Conservation (phyloP, 2,113 vertebrate species). For the Serilophus lunatus region DNA sequence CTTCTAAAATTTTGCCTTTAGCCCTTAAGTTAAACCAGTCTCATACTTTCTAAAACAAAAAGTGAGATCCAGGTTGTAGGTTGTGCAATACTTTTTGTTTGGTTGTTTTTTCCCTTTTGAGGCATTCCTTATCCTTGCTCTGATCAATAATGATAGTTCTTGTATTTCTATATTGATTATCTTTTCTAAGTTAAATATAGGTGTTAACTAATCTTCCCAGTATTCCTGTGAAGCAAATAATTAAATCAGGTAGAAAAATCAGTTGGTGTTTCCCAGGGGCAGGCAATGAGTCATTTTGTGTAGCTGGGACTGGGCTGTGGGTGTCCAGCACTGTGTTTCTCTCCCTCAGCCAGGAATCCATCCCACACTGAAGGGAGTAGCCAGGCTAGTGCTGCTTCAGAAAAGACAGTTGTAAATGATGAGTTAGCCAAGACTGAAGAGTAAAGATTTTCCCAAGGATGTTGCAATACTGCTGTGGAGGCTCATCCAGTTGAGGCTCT, state of each 20-base stretch:
- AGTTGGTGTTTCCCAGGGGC: background rate
- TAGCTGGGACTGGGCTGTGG: background rate
- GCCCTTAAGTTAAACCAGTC: background rate
- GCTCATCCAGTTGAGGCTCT: background rate
- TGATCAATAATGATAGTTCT: rapidly evolving
- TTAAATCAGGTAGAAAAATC: background rate
- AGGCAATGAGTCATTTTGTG: background rate
- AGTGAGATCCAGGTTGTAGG: background rate
- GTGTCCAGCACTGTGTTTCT: background rate
- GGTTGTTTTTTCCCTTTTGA: background rate
- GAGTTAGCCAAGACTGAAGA: background rate
- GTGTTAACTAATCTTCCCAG: background rate
- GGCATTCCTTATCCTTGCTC: background rate
- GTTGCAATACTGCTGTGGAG: background rate
- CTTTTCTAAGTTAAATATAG: background rate
- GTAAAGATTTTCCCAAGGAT: background rate
- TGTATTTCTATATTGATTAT: background rate
- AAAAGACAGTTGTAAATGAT: background rate
- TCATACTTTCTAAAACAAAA: background rate
- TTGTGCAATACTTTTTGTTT: background rate
- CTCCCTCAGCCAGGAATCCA: background rate
- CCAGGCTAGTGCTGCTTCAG: background rate
- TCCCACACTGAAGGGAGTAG: background rate
- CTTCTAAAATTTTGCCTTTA: background rate
- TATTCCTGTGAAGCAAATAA: background rate